These are phyloP conservation scores for Drosophila seclusa DNA, from an alignment of 2,888 invertebrate species.

Conservation along the genomic window DNA sequence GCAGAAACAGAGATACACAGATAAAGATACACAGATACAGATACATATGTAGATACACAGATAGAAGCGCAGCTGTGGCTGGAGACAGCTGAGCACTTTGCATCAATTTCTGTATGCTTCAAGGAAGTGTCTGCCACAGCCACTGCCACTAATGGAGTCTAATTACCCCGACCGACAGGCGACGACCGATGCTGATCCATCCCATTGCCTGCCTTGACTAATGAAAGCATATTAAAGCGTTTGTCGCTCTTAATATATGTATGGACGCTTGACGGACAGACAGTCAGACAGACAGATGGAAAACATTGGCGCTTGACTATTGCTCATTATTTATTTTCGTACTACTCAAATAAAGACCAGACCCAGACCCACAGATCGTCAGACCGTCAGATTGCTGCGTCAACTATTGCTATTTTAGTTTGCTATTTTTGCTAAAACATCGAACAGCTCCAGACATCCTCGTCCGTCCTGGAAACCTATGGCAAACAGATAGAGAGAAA, in stretches of 20 bases:
- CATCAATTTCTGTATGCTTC: constrained; percentile 52
- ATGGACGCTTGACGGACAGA: constrained; percentile 42
- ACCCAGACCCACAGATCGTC: constrained; percentile 11
- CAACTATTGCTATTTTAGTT: constrained; percentile 31
- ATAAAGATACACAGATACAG: background rate
- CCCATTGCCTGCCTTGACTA: constrained; percentile 44
- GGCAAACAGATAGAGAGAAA: background rate
- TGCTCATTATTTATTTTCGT: constrained; percentile 61
- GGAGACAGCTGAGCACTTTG: constrained; percentile 58
- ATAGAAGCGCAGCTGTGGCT: constrained; percentile 26
- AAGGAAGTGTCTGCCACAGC: constrained; percentile 54
- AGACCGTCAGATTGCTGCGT: constrained; percentile 11
- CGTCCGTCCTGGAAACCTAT: background rate
- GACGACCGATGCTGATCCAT: constrained; percentile 51
- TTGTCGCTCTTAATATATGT: constrained; percentile 35
- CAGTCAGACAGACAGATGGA: constrained; percentile 45
- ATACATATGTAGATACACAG: constrained; percentile 10
- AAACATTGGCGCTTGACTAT: constrained; percentile 44
- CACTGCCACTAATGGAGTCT: constrained; percentile 75
- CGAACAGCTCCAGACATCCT: constrained; percentile 19
- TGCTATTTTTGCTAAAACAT: constrained; percentile 7
- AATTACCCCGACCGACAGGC: constrained; percentile 68
- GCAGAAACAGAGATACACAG: constrained; percentile 15
- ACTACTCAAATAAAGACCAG: constrained; percentile 35
- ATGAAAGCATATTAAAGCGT: constrained; percentile 74